phyloP scores from a whole-genome alignment of 2,113 vertebrate genomes.

The Cyprinodon variegatus region DNA sequence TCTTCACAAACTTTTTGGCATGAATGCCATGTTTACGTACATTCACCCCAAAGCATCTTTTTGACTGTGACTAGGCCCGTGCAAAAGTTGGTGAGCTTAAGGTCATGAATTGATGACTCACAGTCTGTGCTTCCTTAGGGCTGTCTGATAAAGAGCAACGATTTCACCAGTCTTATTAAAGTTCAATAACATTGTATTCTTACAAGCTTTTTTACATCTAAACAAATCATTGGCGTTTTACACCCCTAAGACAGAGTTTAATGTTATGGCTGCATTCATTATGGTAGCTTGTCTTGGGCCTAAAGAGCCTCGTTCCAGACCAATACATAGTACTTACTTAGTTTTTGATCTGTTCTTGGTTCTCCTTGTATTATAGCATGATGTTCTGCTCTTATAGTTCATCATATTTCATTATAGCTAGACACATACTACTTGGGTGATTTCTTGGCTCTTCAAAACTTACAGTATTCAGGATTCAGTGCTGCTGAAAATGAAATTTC shows the following conservation, averaged over 20 bases:
- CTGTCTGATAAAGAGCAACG: too few species aligned
- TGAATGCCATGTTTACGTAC: background rate
- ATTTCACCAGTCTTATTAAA: too few species aligned
- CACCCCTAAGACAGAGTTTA: too few species aligned
- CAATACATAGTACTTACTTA: background rate
- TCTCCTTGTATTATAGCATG: background rate
- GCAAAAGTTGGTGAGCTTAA: background rate
- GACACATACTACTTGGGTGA: background rate
- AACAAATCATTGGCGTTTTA: too few species aligned
- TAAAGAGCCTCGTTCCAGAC: background rate
- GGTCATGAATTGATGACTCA: too few species aligned
- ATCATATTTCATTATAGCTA: background rate
- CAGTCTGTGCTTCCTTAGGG: too few species aligned
- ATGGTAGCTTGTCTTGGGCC: too few species aligned
- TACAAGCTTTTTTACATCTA: too few species aligned
- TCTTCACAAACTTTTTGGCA: background rate
- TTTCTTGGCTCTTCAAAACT: background rate
- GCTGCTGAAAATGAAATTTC: background rate
- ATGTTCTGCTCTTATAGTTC: background rate
- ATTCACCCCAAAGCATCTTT: background rate
- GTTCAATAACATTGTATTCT: too few species aligned
- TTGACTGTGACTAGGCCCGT: too few species aligned
- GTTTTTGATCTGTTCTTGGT: background rate
- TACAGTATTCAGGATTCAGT: background rate
- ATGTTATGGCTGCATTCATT: too few species aligned